Percentiles rank a stretch among this genome's conserved stretches.
These are phyloP conservation scores for Athrips mouffetella DNA, from an alignment of 2,888 invertebrate species.

Conservation along the genomic window DNA sequence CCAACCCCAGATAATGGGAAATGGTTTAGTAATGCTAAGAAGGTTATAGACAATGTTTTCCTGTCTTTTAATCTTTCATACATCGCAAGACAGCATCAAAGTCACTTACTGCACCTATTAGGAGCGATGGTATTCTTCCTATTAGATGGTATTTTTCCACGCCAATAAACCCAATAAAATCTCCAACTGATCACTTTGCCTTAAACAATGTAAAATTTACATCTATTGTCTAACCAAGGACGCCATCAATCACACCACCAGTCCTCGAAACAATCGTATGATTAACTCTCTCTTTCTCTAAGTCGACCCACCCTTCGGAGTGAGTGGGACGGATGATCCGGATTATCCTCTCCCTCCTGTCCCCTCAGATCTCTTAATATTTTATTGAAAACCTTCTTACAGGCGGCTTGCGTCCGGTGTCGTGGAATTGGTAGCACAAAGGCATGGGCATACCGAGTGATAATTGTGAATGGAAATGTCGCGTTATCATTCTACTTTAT, in stretches of 20 bases:
- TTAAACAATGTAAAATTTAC: background rate
- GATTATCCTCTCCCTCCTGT: constrained; percentile 8
- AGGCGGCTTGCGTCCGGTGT: constrained; percentile 8
- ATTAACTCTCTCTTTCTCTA: constrained; percentile 6
- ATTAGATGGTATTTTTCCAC: background rate
- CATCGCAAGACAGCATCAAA: too few relatives aligned
- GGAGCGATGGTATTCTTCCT: too few relatives aligned
- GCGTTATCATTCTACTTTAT: too few relatives aligned
- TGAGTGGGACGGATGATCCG: constrained; percentile 8
- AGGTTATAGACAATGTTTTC: too few relatives aligned
- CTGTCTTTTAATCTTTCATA: too few relatives aligned
- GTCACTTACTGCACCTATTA: too few relatives aligned
- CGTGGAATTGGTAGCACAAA: background rate
- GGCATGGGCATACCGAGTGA: background rate
- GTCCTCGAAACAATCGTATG: constrained; percentile 6
- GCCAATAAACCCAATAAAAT: background rate
- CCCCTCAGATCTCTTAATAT: constrained; percentile 18
- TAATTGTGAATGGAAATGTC: too few relatives aligned
- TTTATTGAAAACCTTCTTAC: constrained; percentile 23
- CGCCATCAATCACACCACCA: background rate
- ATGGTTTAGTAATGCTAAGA: too few relatives aligned
- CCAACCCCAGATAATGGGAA: too few relatives aligned
- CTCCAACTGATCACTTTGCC: background rate
- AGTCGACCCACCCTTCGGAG: background rate
- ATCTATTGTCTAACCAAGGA: background rate